Base-by-base conservation (phyloP, 2,797 vertebrate genomes). In the Lutjanus campechanus region DNA sequence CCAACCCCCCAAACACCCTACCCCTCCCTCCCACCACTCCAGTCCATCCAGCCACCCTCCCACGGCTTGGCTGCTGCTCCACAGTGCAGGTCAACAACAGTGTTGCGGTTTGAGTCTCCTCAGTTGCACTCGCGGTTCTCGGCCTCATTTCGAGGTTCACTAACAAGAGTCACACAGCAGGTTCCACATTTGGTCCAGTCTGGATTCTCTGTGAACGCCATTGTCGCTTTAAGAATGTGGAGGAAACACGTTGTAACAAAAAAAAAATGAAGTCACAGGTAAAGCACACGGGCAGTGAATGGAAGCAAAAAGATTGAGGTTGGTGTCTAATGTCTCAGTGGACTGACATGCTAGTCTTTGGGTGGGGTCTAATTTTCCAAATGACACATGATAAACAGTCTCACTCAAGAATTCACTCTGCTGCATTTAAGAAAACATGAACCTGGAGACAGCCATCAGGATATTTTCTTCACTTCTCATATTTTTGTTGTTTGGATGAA, bases 61-160 rank as follows among this genome's bases (percentile, higher is more conserved):
- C 79, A 17, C 86, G 86, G 84, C 83, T 86, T 76, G 83, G 81
- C 90, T 73, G 47, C 84, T 82, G 79, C 90, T 91, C 90, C 94
- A 96, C 95, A 95, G 95, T 96, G 93, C 94, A 92, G 93, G 94
- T 95, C 95, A 93, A 96, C 95, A 93, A 96, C 95, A 96, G 95
- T 96, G 95, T 93, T 92, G 90, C 90, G 93, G 95, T 95, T 92
- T 83, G 86, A 92, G 85, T 94, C 84, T 93, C 82, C 84, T 92
- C 87, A 75, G 85, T 89, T 82, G 83, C 80, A 73, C 79, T 93
- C 81, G 86, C 82, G 91, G 84, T 91, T 85, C 85, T 82, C 11
- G 60, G 79, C 76, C 81, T 86, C 81, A 74, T 87, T 82, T 90
- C 1, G 9, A 77, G 73, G 83, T 80, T 78, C 79, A 83, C 56